phyloP scores from a whole-genome alignment of 2,797 vertebrate genomes.

The Kryptopterus vitreolus region DNA sequence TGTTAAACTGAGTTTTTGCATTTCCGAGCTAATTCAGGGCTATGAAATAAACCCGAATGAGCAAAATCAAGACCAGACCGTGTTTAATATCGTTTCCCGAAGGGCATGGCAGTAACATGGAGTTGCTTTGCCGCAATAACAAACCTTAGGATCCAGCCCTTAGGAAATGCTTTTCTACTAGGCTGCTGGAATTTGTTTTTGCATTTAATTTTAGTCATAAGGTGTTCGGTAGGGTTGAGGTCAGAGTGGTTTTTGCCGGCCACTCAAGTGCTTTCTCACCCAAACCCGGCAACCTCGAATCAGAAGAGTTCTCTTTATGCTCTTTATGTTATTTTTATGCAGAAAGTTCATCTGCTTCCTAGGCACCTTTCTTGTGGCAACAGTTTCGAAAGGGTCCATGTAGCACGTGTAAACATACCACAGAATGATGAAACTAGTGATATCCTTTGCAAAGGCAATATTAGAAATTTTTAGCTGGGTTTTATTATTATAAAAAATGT shows the following conservation, averaged over 20 bases:
- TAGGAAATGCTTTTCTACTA: neutral
- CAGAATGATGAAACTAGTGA: neutral
- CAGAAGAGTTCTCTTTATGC: no score
- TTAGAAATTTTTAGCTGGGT: no score
- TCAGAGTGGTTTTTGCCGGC: no score
- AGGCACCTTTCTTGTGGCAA: neutral
- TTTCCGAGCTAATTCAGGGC: no score
- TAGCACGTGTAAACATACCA: neutral
- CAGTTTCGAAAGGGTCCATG: neutral
- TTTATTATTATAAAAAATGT: no score
- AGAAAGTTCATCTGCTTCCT: no score
- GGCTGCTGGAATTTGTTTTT: neutral
- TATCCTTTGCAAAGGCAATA: neutral
- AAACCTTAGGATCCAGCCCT: neutral
- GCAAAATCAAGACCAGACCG: neutral
- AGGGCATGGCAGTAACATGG: neutral
- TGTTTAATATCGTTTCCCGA: neutral
- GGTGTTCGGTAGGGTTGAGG: no score
- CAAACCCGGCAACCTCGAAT: no score
- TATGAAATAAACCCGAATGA: neutral
- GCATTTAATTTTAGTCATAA: no score
- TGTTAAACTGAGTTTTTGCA: neutral
- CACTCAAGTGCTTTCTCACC: no score
- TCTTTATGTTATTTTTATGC: no score
- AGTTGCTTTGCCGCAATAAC: neutral